Conservation (phyloP, 1,140 invertebrate genomes). For the Bemisia tabaci region DNA sequence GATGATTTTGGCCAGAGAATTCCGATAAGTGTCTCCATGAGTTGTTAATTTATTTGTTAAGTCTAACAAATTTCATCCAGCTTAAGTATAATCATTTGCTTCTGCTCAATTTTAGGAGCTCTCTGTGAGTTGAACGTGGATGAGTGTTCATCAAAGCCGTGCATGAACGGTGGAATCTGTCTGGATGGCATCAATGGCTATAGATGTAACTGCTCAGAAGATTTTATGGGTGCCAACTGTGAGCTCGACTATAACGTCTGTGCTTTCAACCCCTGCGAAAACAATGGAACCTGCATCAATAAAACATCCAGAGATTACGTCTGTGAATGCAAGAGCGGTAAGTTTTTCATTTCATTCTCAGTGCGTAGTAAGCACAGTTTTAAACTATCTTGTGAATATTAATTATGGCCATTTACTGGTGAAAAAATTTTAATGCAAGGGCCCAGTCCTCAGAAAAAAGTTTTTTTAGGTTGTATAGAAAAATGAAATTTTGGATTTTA, state of each 20-base stretch:
- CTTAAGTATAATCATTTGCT: slow-evolving; percentile 5
- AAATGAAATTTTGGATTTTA: too few species aligned
- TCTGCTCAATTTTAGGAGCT: slow-evolving; percentile 37
- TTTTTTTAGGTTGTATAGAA: too few species aligned
- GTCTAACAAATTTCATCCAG: too few species aligned
- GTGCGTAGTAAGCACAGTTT: not conserved
- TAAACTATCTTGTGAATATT: slow-evolving; percentile 3
- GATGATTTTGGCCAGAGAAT: too few species aligned
- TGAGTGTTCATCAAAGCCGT: slow-evolving; percentile 58
- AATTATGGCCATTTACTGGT: too few species aligned
- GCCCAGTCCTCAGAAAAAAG: too few species aligned
- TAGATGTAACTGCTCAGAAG: slow-evolving; percentile 64
- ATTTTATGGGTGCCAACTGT: slow-evolving; percentile 88
- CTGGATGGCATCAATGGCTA: slow-evolving; percentile 62
- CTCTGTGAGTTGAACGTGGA: slow-evolving; percentile 53
- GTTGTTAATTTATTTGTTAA: too few species aligned
- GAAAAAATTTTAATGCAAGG: too few species aligned
- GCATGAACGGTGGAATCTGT: slow-evolving; percentile 70
- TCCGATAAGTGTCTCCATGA: too few species aligned
- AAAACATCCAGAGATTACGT: slow-evolving; percentile 54
- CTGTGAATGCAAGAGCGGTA: slow-evolving; percentile 33
- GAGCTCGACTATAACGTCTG: slow-evolving; percentile 77
- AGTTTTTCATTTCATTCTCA: not conserved
- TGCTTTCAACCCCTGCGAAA: slow-evolving; percentile 63
- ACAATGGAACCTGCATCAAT: slow-evolving; percentile 67